phyloP scores from a whole-genome alignment of 2,888 invertebrate species.

The Leptinotarsa rubiginosa region DNA sequence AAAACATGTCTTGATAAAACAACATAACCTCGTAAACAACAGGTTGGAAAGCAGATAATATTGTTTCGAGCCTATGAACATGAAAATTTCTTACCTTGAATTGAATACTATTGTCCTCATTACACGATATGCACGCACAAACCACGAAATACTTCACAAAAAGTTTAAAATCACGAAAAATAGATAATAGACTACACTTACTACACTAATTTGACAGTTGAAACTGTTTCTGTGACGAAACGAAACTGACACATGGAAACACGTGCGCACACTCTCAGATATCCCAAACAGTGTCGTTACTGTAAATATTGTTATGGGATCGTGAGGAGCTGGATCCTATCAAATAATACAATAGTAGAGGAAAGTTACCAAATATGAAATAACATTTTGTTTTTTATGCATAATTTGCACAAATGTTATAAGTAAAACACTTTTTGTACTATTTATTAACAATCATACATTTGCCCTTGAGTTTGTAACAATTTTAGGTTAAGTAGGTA shows the following conservation, averaged over 20 bases:
- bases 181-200: slow-evolving; percentile 47
- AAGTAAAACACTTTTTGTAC: no score
- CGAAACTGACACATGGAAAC: slow-evolving; percentile 18
- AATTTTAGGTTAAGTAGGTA: no score
- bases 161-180: slow-evolving; percentile 41
- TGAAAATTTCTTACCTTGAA: slow-evolving; percentile 42
- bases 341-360: neutral
- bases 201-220: slow-evolving; percentile 49
- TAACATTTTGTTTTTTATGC: no score
- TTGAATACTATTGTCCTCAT: slow-evolving; percentile 30
- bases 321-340: neutral
- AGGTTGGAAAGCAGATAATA: slow-evolving; percentile 35
- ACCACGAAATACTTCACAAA: slow-evolving; percentile 34
- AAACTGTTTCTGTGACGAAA: slow-evolving; percentile 9
- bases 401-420: no score
- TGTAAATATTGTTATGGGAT: neutral
- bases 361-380: no score
- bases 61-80: neutral
- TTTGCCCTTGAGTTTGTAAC: no score
- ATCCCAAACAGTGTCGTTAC: neutral
- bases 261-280: neutral
- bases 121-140: slow-evolving; percentile 31
- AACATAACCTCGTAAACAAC: slow-evolving; percentile 46
- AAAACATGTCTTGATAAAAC: slow-evolving; percentile 27
- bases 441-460: no score